A percentile compares a stretch with the other conserved stretches of the same genome.
Conservation (phyloP, 2,113 vertebrate species). For the Hippocampus mohnikei region DNA sequence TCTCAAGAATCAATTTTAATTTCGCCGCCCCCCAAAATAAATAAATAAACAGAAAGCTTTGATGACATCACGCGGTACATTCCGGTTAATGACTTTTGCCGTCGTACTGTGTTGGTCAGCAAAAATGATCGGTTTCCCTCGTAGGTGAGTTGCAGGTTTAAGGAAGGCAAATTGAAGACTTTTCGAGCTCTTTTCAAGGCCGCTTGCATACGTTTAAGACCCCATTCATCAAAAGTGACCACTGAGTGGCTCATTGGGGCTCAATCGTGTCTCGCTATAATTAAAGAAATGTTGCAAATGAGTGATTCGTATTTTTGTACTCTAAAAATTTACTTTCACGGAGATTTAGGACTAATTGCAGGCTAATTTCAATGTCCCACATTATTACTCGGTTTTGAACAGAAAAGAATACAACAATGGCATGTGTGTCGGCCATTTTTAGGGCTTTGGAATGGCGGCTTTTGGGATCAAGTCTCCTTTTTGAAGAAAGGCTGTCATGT, state of each 20-base stretch:
- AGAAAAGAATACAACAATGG: not conserved
- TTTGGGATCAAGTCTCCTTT: not conserved
- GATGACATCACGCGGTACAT: slow-evolving; percentile 8
- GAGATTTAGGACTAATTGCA: too few relatives aligned
- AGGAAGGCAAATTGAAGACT: not conserved
- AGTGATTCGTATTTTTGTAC: too few relatives aligned
- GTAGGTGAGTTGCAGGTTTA: slow-evolving; percentile 13
- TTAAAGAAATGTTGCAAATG: not conserved
- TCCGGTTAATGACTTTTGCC: slow-evolving; percentile 53
- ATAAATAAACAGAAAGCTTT: slow-evolving; percentile 21
- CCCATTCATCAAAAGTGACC: not conserved
- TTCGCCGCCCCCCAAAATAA: slow-evolving; percentile 18
- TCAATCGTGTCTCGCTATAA: not conserved
- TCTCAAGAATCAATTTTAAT: slow-evolving; percentile 45
- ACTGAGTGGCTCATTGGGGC: not conserved
- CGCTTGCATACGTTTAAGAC: not conserved
- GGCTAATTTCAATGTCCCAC: too few relatives aligned
- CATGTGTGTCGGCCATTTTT: not conserved
- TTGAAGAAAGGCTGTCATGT: not conserved
- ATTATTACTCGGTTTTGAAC: not conserved
- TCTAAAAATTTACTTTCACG: too few relatives aligned
- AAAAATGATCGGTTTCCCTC: slow-evolving; percentile 64
- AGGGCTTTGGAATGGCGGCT: not conserved
- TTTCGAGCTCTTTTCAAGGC: not conserved
- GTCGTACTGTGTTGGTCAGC: slow-evolving; percentile 70